These are phyloP conservation scores for Aphaenogaster floridana DNA, from an alignment of 1,140 invertebrate species.

Conservation along the genomic window DNA sequence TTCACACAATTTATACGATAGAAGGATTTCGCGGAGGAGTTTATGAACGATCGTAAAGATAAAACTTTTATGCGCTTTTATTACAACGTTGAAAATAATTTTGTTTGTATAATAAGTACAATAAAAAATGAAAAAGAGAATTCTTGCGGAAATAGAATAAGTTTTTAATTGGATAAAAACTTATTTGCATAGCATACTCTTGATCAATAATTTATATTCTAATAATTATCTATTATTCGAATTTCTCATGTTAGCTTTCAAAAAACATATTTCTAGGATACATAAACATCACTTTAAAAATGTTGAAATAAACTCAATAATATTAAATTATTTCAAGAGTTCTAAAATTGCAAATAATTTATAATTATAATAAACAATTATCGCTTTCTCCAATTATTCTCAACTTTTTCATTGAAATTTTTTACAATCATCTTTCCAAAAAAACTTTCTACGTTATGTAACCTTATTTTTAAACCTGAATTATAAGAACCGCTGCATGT, in stretches of 20 bases:
- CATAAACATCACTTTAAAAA: not conserved
- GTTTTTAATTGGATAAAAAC: constrained; percentile 11
- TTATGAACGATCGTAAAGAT: not conserved
- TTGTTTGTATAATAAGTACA: not conserved
- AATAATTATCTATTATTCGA: constrained; percentile 11
- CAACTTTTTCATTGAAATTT: not conserved
- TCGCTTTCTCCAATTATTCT: not conserved
- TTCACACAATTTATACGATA: not conserved
- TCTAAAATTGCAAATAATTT: not conserved
- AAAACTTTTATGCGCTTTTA: constrained; percentile 7
- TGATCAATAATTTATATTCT: not conserved
- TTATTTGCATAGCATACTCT: not conserved
- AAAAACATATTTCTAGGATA: not conserved
- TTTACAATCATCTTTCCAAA: not conserved
- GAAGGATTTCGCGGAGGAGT: not conserved
- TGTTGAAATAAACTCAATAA: not conserved
- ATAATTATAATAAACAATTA: not conserved
- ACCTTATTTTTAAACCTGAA: not conserved
- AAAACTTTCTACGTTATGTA: not conserved
- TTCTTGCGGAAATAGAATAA: not conserved
- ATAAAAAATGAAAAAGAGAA: not conserved
- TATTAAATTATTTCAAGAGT: not conserved
- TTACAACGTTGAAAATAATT: constrained; percentile 17
- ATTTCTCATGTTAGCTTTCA: not conserved
- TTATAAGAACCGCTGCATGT: not conserved